Evolutionary conservation across 2,888 invertebrate genomes (phyloP).

Genomic region (Macroteleia sp.): DNA sequence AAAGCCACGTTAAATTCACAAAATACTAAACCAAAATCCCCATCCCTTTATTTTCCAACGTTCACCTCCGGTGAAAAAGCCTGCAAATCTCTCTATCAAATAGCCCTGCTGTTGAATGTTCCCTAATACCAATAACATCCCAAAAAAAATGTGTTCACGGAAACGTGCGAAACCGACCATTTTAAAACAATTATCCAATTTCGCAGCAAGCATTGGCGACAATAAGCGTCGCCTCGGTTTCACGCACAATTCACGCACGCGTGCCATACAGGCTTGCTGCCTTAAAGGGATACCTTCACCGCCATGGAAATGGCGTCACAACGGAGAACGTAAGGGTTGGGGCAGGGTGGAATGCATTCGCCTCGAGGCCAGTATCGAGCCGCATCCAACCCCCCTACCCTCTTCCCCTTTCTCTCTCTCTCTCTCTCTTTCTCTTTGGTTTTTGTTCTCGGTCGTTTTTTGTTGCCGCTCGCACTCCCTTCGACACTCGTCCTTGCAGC

Average conservation of each 20-base stretch:
- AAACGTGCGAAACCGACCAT: background rate
- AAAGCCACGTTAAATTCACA: too few species aligned
- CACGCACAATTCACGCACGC: conserved; percentile 36
- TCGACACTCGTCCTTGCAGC: conserved; percentile 52
- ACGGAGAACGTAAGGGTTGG: conserved; percentile 42
- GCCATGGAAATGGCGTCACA: conserved; percentile 68
- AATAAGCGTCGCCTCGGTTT: conserved; percentile 9
- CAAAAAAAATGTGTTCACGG: background rate
- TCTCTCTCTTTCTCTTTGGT: conserved; percentile 56
- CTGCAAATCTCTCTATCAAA: too few species aligned
- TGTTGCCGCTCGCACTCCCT: conserved; percentile 42
- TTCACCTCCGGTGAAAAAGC: too few species aligned
- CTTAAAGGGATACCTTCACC: conserved; percentile 52
- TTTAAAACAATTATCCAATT: conserved; percentile 27
- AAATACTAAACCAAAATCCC: too few species aligned
- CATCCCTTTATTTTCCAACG: too few species aligned
- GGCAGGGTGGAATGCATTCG: conserved; percentile 78
- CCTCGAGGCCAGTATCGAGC: conserved; percentile 80
- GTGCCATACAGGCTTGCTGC: conserved; percentile 22
- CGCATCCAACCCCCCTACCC: conserved; percentile 59
- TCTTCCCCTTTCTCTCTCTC: conserved; percentile 41
- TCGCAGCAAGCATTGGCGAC: background rate
- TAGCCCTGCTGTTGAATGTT: background rate
- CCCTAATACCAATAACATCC: background rate
- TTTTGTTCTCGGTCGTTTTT: conserved; percentile 50